These are phyloP conservation scores for Hoplodrina ambigua DNA, from an alignment of 2,888 invertebrate genomes.

Conservation along the genomic window DNA sequence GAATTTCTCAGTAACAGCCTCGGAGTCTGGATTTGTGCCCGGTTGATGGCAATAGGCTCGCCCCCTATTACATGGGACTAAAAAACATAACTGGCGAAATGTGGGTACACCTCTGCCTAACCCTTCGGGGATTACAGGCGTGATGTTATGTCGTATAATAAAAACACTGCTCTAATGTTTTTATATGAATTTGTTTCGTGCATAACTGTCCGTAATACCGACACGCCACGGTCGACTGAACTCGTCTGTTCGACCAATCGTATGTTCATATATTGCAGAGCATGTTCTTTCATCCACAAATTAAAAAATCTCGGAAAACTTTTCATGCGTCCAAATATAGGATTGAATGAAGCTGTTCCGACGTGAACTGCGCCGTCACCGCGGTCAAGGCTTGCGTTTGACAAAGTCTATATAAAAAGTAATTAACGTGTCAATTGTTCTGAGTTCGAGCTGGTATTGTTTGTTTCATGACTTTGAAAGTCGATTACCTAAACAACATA, in stretches of 20 bases:
- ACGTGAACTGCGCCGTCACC: neutral
- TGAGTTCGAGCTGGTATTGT: neutral
- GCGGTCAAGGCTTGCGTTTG: slow-evolving; percentile 12
- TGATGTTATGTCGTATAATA: too few relatives aligned
- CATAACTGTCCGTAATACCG: slow-evolving; percentile 19
- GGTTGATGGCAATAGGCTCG: too few relatives aligned
- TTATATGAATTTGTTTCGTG: slow-evolving; percentile 23
- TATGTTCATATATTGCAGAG: slow-evolving; percentile 36
- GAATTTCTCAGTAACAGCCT: too few relatives aligned
- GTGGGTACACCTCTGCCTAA: too few relatives aligned
- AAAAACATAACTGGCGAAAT: too few relatives aligned
- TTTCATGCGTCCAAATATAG: slow-evolving; percentile 29
- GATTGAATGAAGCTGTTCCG: slow-evolving; percentile 21
- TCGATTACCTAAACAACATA: slow-evolving; percentile 2
- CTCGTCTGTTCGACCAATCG: slow-evolving; percentile 28
- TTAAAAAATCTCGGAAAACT: slow-evolving; percentile 28
- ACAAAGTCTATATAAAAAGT: slow-evolving; percentile 17
- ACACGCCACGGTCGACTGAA: slow-evolving; percentile 21
- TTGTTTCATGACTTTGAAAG: slow-evolving; percentile 25
- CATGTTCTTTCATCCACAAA: slow-evolving; percentile 30
- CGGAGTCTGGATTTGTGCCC: too few relatives aligned
- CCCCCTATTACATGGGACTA: too few relatives aligned
- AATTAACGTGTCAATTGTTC: slow-evolving; percentile 44
- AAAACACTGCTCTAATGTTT: neutral
- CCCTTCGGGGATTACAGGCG: too few relatives aligned